phyloP scores from a whole-genome alignment of 1,140 invertebrate genomes.

The Augochlora pura region DNA sequence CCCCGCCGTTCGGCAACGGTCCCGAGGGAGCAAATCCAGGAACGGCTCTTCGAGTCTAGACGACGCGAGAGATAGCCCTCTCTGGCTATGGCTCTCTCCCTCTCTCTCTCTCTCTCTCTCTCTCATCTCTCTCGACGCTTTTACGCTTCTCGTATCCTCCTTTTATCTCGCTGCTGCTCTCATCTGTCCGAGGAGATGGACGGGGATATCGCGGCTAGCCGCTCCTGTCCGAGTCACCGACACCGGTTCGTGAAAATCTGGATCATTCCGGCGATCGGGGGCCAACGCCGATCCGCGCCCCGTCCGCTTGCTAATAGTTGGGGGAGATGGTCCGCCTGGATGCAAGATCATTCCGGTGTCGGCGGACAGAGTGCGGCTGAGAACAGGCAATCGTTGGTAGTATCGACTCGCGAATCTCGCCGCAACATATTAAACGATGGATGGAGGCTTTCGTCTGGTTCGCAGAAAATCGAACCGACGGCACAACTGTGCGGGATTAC shows the following conservation, averaged over 20 bases:
- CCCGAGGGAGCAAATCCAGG: slow-evolving; percentile 72
- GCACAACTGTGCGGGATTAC: no score
- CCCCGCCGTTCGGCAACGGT: slow-evolving; percentile 46
- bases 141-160: not conserved
- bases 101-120: not conserved
- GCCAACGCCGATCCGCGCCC: no score
- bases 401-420: no score
- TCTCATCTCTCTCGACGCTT: not conserved
- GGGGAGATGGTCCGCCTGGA: no score
- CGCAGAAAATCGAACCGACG: no score
- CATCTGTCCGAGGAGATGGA: slow-evolving; percentile 53
- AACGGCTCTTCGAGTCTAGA: slow-evolving; percentile 71
- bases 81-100: slow-evolving; percentile 12
- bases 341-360: no score
- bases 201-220: slow-evolving; percentile 34
- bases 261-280: not conserved
- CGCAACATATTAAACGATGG: no score
- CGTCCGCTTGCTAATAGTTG: not conserved
- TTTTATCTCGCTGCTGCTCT: slow-evolving; percentile 42
- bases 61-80: slow-evolving; percentile 57
- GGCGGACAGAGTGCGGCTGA: no score
- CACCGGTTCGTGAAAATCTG: slow-evolving; percentile 15
- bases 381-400: no score
- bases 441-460: no score
- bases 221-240: slow-evolving; percentile 25